Percentiles rank a stretch among this genome's conserved stretches.
phyloP scores from a whole-genome alignment of 2,888 invertebrate species.

The Aelia acuminata region DNA sequence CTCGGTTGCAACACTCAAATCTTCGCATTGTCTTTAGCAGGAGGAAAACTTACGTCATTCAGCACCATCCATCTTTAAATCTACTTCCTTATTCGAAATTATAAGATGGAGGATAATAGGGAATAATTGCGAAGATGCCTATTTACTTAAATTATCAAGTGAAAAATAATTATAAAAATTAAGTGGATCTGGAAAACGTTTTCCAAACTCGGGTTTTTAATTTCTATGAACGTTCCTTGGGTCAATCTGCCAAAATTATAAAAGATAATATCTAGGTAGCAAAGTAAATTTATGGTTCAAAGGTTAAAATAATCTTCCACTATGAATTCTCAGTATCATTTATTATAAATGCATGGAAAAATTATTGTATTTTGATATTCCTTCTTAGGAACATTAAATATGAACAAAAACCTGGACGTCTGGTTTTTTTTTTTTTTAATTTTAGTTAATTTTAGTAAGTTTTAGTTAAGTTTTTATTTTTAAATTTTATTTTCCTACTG shows the following conservation, averaged over 20 bases:
- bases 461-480: too few species aligned
- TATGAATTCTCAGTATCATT: too few species aligned
- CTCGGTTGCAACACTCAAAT: background rate
- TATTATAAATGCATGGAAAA: too few species aligned
- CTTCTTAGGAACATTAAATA: too few species aligned
- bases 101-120: background rate
- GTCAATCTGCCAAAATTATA: background rate
- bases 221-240: too few species aligned
- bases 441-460: too few species aligned
- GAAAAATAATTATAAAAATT: background rate
- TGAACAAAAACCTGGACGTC: too few species aligned
- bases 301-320: too few species aligned
- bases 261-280: background rate
- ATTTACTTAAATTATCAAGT: background rate
- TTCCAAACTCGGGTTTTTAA: background rate
- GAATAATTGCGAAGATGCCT: background rate
- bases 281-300: too few species aligned
- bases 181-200: background rate
- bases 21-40: background rate
- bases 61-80: background rate
- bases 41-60: background rate
- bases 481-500: too few species aligned
- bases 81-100: background rate
- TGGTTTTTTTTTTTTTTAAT: too few species aligned
- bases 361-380: too few species aligned